Evolutionary conservation across 2,888 invertebrate genomes (phyloP).

Genomic region (Acronicta aceris): DNA sequence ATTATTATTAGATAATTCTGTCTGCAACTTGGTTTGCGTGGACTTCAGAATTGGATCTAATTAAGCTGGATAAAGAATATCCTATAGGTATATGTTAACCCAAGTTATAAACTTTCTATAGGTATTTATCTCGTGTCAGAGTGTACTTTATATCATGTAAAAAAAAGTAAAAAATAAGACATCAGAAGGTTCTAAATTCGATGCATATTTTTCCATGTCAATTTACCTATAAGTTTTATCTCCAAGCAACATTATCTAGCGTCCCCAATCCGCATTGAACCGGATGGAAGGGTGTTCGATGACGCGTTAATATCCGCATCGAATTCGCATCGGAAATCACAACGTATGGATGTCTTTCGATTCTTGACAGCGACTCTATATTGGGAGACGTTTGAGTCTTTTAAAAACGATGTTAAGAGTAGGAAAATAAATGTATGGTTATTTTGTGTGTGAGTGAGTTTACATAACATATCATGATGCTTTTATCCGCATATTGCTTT

Average conservation of each 20-base stretch:
- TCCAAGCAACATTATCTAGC: neutral
- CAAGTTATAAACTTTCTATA: too few relatives aligned
- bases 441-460: neutral
- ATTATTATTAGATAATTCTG: too few relatives aligned
- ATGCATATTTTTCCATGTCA: neutral
- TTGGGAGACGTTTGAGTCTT: constrained; percentile 4
- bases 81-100: too few relatives aligned
- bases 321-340: constrained; percentile 25
- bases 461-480: too few relatives aligned
- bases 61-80: too few relatives aligned
- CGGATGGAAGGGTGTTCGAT: constrained; percentile 21
- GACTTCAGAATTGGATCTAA: too few relatives aligned
- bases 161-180: too few relatives aligned
- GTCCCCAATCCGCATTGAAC: constrained; percentile 26
- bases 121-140: too few relatives aligned
- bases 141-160: too few relatives aligned
- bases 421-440: neutral
- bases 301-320: constrained; percentile 44
- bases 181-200: neutral
- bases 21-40: too few relatives aligned
- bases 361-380: constrained; percentile 19
- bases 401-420: neutral
- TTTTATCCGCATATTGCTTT: too few relatives aligned
- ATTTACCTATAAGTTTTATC: neutral
- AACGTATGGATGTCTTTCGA: constrained; percentile 11